Evolutionary conservation across 1,140 invertebrate genomes (phyloP).

Genomic region (Holotrichia oblita): DNA sequence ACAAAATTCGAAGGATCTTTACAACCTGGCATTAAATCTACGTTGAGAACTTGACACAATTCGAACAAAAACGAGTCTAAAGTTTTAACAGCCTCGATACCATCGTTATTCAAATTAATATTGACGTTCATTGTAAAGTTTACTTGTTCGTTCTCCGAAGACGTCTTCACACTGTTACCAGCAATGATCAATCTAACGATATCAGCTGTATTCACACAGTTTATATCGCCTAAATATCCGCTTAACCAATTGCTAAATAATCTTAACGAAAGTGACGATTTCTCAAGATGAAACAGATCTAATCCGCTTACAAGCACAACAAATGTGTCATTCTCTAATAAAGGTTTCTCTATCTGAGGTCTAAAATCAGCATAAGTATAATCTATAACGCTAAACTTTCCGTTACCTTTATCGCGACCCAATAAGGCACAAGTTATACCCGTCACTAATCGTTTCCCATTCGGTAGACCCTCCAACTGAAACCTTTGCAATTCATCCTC

Average conservation of each 20-base stretch:
- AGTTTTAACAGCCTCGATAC: constrained; percentile 69
- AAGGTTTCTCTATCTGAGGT: constrained; percentile 65
- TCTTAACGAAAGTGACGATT: constrained; percentile 68
- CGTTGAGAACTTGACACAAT: constrained; percentile 65
- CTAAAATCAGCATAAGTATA: constrained; percentile 74
- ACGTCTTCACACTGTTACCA: constrained; percentile 68
- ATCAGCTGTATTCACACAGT: constrained; percentile 69
- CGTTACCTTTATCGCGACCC: constrained; percentile 72
- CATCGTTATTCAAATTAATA: constrained; percentile 60
- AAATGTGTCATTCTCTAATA: constrained; percentile 65
- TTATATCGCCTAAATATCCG: constrained; percentile 72
- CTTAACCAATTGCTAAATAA: constrained; percentile 82
- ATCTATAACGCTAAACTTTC: constrained; percentile 80
- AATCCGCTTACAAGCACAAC: constrained; percentile 86
- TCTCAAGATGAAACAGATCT: constrained; percentile 71
- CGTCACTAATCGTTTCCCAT: constrained; percentile 72
- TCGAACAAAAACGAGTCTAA: constrained; percentile 74
- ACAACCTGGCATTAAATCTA: constrained; percentile 90
- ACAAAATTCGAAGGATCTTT: constrained; percentile 88
- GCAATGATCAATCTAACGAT: constrained; percentile 82
- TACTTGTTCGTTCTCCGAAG: constrained; percentile 41
- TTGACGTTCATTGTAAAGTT: constrained; percentile 44
- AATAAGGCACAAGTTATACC: constrained; percentile 82
- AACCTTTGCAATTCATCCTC: constrained; percentile 94
- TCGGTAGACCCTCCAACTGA: constrained; percentile 70